phyloP scores from a whole-genome alignment of 2,888 invertebrate genomes.

The Drepana falcataria region DNA sequence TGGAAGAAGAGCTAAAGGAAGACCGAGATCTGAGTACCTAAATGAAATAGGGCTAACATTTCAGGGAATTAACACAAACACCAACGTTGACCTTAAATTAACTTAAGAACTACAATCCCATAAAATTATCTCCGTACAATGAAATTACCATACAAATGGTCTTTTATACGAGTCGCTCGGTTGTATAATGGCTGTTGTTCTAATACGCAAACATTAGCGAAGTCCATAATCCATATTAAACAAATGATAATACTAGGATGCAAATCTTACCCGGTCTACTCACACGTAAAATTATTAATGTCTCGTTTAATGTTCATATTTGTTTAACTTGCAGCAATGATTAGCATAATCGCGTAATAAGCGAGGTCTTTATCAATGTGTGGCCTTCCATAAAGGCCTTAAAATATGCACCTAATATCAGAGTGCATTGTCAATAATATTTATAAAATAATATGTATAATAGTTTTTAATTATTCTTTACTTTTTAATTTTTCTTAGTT shows the following conservation, averaged over 20 bases:
- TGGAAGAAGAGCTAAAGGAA: too few relatives aligned
- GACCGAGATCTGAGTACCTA: too few relatives aligned
- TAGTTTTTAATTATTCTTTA: too few relatives aligned
- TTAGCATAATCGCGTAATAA: neutral
- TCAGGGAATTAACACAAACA: slow-evolving; percentile 6
- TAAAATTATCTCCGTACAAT: slow-evolving; percentile 49
- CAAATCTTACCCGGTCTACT: slow-evolving; percentile 4
- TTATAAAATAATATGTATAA: too few relatives aligned
- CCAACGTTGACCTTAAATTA: slow-evolving; percentile 4
- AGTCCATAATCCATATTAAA: slow-evolving; percentile 33
- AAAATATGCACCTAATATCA: too few relatives aligned
- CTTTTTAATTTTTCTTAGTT: too few relatives aligned
- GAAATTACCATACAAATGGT: slow-evolving; percentile 67
- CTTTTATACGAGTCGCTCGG: slow-evolving; percentile 51
- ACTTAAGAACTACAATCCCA: slow-evolving; percentile 40
- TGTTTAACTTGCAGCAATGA: neutral
- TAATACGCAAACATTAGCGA: slow-evolving; percentile 32
- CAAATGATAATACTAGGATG: slow-evolving; percentile 22
- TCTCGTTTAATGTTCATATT: neutral
- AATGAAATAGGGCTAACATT: neutral
- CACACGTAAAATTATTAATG: slow-evolving; percentile 1
- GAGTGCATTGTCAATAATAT: too few relatives aligned
- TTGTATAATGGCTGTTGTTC: slow-evolving; percentile 55
- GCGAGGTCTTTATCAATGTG: neutral
- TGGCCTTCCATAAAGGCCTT: too few relatives aligned